A percentile compares a stretch with the other conserved stretches of the same genome.
Evolutionary conservation across 1,140 invertebrate species (phyloP).

Genomic region (Cherax quadricarinatus): DNA sequence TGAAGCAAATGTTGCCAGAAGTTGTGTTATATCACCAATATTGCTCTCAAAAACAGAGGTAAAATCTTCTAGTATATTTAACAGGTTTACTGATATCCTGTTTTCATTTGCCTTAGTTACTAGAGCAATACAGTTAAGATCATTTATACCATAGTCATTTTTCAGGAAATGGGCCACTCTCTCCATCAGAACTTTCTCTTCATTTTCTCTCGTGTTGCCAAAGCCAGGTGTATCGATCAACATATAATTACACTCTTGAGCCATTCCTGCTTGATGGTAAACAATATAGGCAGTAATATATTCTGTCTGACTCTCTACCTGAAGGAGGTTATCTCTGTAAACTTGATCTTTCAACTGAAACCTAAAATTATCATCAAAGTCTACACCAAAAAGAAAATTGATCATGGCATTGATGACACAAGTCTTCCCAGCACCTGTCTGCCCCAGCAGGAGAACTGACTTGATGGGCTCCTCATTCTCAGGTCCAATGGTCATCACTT

Average conservation of each 20-base stretch:
- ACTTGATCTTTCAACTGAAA: conserved; percentile 37
- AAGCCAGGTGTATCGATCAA: conserved; percentile 39
- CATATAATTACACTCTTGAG: neutral
- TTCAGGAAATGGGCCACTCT: conserved; percentile 19
- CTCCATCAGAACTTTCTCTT: neutral
- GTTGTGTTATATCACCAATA: conserved; percentile 37
- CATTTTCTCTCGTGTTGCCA: conserved; percentile 24
- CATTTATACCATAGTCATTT: conserved; percentile 49
- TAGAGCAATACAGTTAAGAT: neutral
- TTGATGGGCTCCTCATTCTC: too few species aligned
- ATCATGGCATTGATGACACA: neutral
- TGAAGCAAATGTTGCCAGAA: conserved; percentile 14
- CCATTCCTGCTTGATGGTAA: conserved; percentile 48
- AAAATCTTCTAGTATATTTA: conserved; percentile 16
- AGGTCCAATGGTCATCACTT: too few species aligned
- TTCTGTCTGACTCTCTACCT: conserved; percentile 58
- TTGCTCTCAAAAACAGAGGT: conserved; percentile 33
- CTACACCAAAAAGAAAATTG: conserved; percentile 29
- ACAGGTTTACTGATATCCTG: conserved; percentile 33
- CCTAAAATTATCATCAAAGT: conserved; percentile 33
- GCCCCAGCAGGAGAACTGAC: conserved; percentile 25
- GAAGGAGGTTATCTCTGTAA: neutral
- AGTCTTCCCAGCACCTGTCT: conserved; percentile 35
- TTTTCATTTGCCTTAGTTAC: neutral
- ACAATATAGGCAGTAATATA: neutral